These are phyloP conservation scores for Harpagifer antarcticus DNA, from an alignment of 2,797 vertebrate genomes.

Conservation along the genomic window DNA sequence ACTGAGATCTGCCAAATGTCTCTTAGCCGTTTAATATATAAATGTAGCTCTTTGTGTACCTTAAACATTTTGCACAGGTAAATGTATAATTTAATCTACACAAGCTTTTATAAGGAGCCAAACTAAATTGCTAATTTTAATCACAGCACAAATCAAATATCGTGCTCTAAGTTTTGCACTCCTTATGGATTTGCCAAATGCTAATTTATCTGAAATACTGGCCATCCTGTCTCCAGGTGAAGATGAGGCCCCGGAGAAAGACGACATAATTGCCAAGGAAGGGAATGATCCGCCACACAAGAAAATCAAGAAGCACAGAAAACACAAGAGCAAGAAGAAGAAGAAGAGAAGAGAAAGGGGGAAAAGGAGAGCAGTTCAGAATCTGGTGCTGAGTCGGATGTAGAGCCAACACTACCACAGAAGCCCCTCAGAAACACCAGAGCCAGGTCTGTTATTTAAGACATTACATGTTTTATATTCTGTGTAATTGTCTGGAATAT, in stretches of 20 bases:
- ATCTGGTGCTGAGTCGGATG: conserved; percentile 84
- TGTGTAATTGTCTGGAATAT: neutral
- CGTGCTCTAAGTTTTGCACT: neutral
- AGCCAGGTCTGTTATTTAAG: conserved; percentile 72
- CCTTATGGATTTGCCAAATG: conserved; percentile 6
- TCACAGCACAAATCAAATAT: neutral
- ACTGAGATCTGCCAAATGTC: neutral
- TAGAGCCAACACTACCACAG: conserved; percentile 61
- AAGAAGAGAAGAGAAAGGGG: conserved; percentile 83
- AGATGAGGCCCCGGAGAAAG: conserved; percentile 79
- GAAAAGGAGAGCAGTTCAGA: conserved; percentile 88
- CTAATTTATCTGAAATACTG: conserved; percentile 19
- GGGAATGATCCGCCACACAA: conserved; percentile 81
- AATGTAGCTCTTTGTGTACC: neutral
- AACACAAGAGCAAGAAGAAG: conserved; percentile 90
- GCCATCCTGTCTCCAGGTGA: conserved; percentile 72
- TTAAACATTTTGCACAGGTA: neutral
- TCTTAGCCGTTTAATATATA: neutral
- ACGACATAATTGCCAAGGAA: conserved; percentile 78
- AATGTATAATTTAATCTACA: neutral
- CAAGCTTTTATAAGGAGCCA: neutral
- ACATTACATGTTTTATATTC: neutral
- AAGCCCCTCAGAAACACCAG: conserved; percentile 77
- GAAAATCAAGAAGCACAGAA: conserved; percentile 88
- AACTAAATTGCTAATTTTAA: neutral